A percentile compares a stretch with the other conserved stretches of the same genome.
These are phyloP conservation scores for Phymastichus coffea DNA, from an alignment of 1,140 invertebrate species.

Conservation along the genomic window DNA sequence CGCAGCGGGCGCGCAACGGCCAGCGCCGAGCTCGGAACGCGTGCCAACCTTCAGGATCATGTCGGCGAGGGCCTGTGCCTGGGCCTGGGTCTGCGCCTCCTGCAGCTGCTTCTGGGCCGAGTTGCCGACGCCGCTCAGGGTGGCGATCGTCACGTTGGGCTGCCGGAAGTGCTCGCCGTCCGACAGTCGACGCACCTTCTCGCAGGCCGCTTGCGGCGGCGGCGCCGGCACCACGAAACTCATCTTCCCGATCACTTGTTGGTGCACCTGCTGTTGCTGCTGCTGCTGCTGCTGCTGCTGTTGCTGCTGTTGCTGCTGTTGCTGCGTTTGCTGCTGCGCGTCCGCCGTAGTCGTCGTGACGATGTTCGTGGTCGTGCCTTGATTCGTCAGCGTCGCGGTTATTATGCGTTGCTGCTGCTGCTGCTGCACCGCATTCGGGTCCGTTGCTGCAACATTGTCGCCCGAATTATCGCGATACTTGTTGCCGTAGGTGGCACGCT, in stretches of 20 bases:
- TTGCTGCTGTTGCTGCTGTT: constrained; percentile 52
- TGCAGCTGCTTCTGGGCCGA: constrained; percentile 53
- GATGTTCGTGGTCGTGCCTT: constrained; percentile 34
- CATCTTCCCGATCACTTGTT: constrained; percentile 55
- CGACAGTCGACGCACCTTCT: constrained; percentile 64
- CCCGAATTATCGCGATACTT: too few relatives aligned
- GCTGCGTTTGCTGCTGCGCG: constrained; percentile 45
- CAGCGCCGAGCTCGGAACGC: background rate
- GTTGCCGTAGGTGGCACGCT: too few relatives aligned
- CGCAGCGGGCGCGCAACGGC: too few relatives aligned
- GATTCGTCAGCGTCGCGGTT: constrained; percentile 53
- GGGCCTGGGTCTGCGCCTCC: constrained; percentile 60
- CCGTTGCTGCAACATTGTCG: constrained; percentile 56
- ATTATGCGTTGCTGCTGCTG: constrained; percentile 53
- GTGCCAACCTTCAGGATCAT: constrained; percentile 51
- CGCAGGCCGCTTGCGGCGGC: constrained; percentile 54
- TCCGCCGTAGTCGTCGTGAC: constrained; percentile 12
- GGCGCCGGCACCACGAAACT: constrained; percentile 65
- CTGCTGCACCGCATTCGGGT: constrained; percentile 50
- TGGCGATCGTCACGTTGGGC: constrained; percentile 56
- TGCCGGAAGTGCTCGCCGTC: constrained; percentile 65
- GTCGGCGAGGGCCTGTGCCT: constrained; percentile 54
- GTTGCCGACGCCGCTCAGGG: constrained; percentile 40
- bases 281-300: constrained; percentile 48
- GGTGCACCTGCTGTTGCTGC: constrained; percentile 52